Evolutionary conservation across 2,113 vertebrate species (phyloP).

Genomic region (Hippocampus abdominalis): DNA sequence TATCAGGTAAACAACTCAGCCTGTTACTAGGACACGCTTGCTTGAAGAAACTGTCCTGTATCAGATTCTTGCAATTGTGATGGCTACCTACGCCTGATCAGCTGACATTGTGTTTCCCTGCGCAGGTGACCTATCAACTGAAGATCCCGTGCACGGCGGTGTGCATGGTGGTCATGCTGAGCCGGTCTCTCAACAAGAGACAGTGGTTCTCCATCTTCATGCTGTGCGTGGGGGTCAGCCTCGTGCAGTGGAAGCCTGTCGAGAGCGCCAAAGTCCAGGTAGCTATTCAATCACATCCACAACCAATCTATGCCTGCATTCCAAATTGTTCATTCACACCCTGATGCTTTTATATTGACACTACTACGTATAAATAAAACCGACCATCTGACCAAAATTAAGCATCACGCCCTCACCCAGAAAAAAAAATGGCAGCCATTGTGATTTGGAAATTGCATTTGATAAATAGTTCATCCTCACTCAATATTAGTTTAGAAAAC

Average conservation of each 20-base stretch:
- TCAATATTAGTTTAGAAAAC: too few relatives aligned
- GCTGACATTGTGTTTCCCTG: neutral
- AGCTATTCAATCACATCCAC: neutral
- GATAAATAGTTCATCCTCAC: too few relatives aligned
- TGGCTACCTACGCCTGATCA: neutral
- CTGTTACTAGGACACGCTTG: neutral
- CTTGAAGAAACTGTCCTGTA: neutral
- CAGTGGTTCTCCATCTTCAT: slow-evolving; percentile 96
- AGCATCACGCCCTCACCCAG: too few relatives aligned
- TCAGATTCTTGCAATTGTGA: too few relatives aligned
- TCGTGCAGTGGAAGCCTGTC: slow-evolving; percentile 90
- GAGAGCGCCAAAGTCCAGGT: slow-evolving; percentile 89
- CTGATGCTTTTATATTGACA: too few relatives aligned
- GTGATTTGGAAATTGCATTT: too few relatives aligned
- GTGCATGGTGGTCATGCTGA: slow-evolving; percentile 92
- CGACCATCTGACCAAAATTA: too few relatives aligned
- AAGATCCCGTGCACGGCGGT: slow-evolving; percentile 97
- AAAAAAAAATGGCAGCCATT: too few relatives aligned
- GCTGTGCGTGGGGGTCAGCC: slow-evolving; percentile 85
- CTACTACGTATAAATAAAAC: too few relatives aligned
- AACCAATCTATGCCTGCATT: neutral
- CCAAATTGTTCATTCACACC: too few relatives aligned
- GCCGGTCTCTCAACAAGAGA: slow-evolving; percentile 82
- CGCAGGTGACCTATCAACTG: slow-evolving; percentile 92
- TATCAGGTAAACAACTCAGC: slow-evolving; percentile 80